Conservation (phyloP, 2,797 vertebrate species). For the Fistularia tabacaria region DNA sequence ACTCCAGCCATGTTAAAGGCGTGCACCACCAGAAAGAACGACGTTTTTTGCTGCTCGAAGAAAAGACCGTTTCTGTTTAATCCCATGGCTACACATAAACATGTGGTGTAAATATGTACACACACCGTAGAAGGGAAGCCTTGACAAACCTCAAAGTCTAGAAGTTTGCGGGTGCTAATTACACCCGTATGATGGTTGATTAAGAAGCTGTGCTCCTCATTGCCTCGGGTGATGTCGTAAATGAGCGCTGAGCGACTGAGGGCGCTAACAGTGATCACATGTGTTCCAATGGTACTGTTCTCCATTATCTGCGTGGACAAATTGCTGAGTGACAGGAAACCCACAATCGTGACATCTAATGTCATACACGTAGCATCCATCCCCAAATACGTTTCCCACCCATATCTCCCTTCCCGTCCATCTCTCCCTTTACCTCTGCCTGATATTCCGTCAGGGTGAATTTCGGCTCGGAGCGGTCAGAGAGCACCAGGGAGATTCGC, state of each 20-base stretch:
- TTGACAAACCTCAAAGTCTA: slow-evolving; percentile 85
- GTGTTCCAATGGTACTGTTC: slow-evolving; percentile 77
- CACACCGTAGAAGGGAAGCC: background rate
- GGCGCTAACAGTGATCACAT: slow-evolving; percentile 82
- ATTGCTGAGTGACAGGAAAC: background rate
- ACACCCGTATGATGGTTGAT: slow-evolving; percentile 92
- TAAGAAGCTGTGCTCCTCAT: slow-evolving; percentile 78
- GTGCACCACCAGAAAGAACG: slow-evolving; percentile 80
- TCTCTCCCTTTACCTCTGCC: slow-evolving; percentile 72
- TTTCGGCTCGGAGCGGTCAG: slow-evolving; percentile 87
- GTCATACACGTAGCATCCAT: background rate
- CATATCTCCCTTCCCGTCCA: background rate
- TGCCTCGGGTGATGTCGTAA: slow-evolving; percentile 88
- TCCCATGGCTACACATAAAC: no score
- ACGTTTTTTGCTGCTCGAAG: slow-evolving; percentile 55
- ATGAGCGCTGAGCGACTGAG: slow-evolving; percentile 86
- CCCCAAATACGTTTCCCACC: background rate
- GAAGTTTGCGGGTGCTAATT: slow-evolving; percentile 80
- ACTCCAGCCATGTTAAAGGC: slow-evolving; percentile 90
- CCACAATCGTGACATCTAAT: no score
- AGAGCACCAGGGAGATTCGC: slow-evolving; percentile 82
- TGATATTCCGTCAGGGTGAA: slow-evolving; percentile 89
- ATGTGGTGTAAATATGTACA: no score
- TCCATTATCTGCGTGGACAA: slow-evolving; percentile 78
- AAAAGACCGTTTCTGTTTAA: background rate